Conservation (phyloP, 2,113 vertebrate genomes). For the Procavia capensis region DNA sequence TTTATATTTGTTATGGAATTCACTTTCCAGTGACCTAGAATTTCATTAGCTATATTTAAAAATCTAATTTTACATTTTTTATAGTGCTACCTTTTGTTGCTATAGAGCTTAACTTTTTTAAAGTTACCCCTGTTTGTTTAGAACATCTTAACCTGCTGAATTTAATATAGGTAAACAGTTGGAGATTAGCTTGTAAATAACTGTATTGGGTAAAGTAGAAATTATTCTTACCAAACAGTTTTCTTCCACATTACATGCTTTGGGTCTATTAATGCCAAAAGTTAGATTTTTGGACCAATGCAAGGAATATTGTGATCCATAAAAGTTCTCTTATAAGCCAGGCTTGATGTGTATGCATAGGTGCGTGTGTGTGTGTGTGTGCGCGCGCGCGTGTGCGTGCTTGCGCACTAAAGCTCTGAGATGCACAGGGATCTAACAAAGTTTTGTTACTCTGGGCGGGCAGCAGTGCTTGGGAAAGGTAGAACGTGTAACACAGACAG, state of each 20-base stretch:
- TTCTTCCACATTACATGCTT: background rate
- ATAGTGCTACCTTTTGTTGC: slow-evolving; percentile 12
- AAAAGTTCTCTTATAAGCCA: background rate
- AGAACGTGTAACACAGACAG: background rate
- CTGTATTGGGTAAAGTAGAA: background rate
- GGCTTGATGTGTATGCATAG: background rate
- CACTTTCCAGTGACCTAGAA: slow-evolving; percentile 6
- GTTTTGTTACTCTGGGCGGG: background rate
- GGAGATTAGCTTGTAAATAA: slow-evolving; percentile 16
- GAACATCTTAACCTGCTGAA: background rate
- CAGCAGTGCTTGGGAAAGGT: background rate
- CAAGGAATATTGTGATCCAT: background rate
- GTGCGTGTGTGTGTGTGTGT: background rate
- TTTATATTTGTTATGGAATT: slow-evolving; percentile 59
- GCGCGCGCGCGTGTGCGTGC: too few species aligned
- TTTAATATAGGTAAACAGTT: background rate
- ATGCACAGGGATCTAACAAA: background rate
- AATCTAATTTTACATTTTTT: slow-evolving; percentile 47
- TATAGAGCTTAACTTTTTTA: background rate
- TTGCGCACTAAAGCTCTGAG: background rate
- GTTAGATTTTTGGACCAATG: slow-evolving; percentile 34
- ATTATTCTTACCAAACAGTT: background rate
- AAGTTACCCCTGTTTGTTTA: background rate
- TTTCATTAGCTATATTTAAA: slow-evolving; percentile 60
- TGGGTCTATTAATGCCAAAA: background rate